Evolutionary conservation across 2,888 invertebrate species (phyloP), one percentile per base, ranked within the genome.

Genomic region (Argyresthia goedartella): DNA sequence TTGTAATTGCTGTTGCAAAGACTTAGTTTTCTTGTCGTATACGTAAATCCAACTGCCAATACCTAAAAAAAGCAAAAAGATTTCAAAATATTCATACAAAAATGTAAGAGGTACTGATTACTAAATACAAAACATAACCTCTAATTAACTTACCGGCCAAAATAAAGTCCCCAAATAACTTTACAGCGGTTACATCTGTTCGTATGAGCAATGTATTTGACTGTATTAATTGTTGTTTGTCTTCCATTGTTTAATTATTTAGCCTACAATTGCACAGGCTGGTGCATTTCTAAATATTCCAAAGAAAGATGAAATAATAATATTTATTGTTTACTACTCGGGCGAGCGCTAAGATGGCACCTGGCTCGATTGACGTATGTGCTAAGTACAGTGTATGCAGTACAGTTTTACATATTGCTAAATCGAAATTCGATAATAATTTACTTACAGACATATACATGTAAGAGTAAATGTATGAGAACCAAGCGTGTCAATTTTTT

Each of bases 141-240:
- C 16, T 25, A 9, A 42, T 7, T 35, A 52, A 59, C 67, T 64
- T 67, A 89, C 90, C 89, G 55, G 87, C 78, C 54, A 89, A 63
- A 55, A 89, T 70, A 36, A 65, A 65, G 52, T 78, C 62, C 50
- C 71, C 60, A 53, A 67, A 62, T 53, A 87, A 68, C 66, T 81
- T 87, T 13, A 89, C 79, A 53, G 87, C 80, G 14, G 89, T 89
- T 11, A 90, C 85, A 62, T 89, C 88, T 6, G 55, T 50, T 42
- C 34, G 55, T 53, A 52, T 41, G 49, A 50, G n/a, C 50, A 11
- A 8, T 13, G 14, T n/a, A 6, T 25, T 25, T 25, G 25, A 2
- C 6, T 25, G 25, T 25, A 25, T 6, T 25, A 25, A 4, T 25
- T 25, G 25, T 25, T 25, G 25, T 2, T 25, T 25, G 3, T 6